Base-by-base conservation (phyloP, 1,140 invertebrate genomes). In the Coptotermes formosanus region DNA sequence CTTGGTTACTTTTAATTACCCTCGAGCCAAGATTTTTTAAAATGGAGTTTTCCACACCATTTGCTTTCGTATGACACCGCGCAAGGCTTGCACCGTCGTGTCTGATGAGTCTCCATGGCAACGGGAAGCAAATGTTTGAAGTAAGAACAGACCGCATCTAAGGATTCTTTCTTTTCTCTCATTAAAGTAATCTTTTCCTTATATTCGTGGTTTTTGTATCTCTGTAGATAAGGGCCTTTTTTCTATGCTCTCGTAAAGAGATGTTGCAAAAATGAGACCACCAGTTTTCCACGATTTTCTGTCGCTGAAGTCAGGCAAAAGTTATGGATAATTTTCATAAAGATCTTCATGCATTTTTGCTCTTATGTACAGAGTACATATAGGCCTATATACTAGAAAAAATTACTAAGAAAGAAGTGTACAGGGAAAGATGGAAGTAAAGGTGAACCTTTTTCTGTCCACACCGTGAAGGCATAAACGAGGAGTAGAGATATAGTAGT, bases 41-140 rank as follows among this genome's bases (percentile, higher is more conserved):
- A 83, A 83, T 83, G 82, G 43, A 83, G 19, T 83, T 38, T 83
- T 83, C 82, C 32, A 43, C 82, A n/a, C 82, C 21, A 43, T 83
- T 75, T 75, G 64, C 64, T 30, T n/a, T 75, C 64, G 14, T 30
- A 75, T 75, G 64, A 30, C 64, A 75, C n/a, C 64, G 2, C 14
- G 64, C 52, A 55, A 55, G 52, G 3, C 19, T 55, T 21, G 52
- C 52, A 55, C 25, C 64, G n/a, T 30, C 25, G 64, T 30, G 25
- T 30, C 25, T 30, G 64, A 30, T 25, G 64, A 30, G 25, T n/a
- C n/a, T 75, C 64, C 64, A 75, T 75, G 14, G 64, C 64, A 75
- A 75, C 59, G 9, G 64, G 16, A 30, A 75, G 64, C 7, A 75
- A n/a, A 75, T 75, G 64, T 2, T 75, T 75, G 64, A 8, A 75